Percentiles rank a stretch among this genome's conserved stretches.
These are phyloP conservation scores for Polymixis lichenea DNA, from an alignment of 2,888 invertebrate genomes.

Conservation along the genomic window DNA sequence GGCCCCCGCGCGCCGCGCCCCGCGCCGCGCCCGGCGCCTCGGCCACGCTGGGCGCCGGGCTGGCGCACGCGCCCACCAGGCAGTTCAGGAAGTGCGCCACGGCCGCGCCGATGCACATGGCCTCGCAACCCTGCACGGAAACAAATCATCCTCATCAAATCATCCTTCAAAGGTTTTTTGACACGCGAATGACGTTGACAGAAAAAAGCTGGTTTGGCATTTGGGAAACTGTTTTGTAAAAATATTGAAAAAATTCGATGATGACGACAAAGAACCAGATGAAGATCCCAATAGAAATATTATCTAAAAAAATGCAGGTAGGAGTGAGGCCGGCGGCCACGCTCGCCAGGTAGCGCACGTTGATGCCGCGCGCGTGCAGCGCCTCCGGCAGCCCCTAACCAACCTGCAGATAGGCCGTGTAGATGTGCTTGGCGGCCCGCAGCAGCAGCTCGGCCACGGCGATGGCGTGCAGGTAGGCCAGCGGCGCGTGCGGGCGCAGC, in stretches of 20 bases:
- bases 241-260: neutral
- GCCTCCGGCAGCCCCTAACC: slow-evolving; percentile 95
- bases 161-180: too few species aligned
- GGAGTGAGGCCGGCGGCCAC: slow-evolving; percentile 95
- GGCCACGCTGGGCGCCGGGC: slow-evolving; percentile 86
- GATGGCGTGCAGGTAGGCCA: slow-evolving; percentile 97
- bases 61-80: slow-evolving; percentile 94
- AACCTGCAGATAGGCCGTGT: slow-evolving; percentile 89
- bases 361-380: slow-evolving; percentile 98
- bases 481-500: slow-evolving; percentile 94
- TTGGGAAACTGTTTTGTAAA: neutral
- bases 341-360: slow-evolving; percentile 98
- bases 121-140: slow-evolving; percentile 93
- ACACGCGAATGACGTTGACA: neutral
- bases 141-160: neutral
- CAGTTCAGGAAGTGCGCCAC: slow-evolving; percentile 99
- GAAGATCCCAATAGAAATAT: too few species aligned
- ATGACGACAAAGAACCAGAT: too few species aligned
- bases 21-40: slow-evolving; percentile 80
- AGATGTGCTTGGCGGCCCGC: slow-evolving; percentile 98
- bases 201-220: neutral
- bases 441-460: slow-evolving; percentile 97
- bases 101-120: slow-evolving; percentile 97
- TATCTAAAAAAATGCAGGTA: slow-evolving; percentile 92
- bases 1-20: slow-evolving; percentile 69